Percentiles rank a stretch among this genome's conserved stretches.
phyloP scores from a whole-genome alignment of 2,888 invertebrate species.

The Brachyptera risi region DNA sequence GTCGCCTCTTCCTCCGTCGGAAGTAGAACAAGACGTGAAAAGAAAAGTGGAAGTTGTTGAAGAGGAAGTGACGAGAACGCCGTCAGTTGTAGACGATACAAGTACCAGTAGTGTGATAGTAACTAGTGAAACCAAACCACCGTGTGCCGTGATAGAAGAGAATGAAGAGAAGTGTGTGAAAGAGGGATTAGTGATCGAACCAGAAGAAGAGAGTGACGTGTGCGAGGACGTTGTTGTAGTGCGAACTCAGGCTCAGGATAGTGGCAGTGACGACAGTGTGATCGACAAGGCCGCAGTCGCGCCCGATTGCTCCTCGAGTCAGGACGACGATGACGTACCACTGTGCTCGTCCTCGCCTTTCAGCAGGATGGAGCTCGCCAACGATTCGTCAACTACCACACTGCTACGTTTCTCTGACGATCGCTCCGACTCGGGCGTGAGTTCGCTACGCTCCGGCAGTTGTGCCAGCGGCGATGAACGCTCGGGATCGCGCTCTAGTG shows the following conservation, averaged over 20 bases:
- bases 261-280: neutral
- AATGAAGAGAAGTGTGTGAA: slow-evolving; percentile 15
- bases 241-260: neutral
- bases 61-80: neutral
- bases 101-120: no score
- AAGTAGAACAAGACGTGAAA: neutral
- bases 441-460: slow-evolving; percentile 67
- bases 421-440: slow-evolving; percentile 62
- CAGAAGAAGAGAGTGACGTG: slow-evolving; percentile 6
- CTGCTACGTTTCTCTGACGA: slow-evolving; percentile 43
- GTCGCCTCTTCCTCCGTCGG: neutral
- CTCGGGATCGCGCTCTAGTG: slow-evolving; percentile 69
- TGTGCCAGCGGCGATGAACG: slow-evolving; percentile 64
- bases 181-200: slow-evolving; percentile 14
- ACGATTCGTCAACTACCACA: slow-evolving; percentile 33
- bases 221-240: slow-evolving; percentile 14
- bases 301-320: slow-evolving; percentile 39
- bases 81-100: neutral
- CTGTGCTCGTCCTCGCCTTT: slow-evolving; percentile 44
- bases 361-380: slow-evolving; percentile 45
- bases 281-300: slow-evolving; percentile 40
- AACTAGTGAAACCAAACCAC: no score
- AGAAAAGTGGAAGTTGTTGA: neutral
- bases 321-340: slow-evolving; percentile 47
- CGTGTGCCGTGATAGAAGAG: neutral